Percentiles rank a stretch among this genome's conserved stretches.
These are phyloP conservation scores for Apteryx mantelli DNA, from an alignment of 2,113 vertebrate species.

Conservation along the genomic window DNA sequence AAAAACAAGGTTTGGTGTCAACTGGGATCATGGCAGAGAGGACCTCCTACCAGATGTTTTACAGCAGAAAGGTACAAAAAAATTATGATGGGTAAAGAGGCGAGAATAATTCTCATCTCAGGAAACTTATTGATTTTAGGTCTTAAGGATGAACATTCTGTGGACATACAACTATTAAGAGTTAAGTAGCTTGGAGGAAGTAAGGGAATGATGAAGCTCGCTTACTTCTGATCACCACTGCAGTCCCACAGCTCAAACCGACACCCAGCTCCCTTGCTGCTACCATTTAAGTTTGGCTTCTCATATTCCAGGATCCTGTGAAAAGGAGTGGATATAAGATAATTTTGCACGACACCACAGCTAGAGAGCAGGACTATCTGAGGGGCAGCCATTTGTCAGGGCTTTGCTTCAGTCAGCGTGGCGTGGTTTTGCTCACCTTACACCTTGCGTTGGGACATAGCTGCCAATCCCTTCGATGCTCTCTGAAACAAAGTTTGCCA, in stretches of 20 bases:
- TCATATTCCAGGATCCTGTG: conserved; percentile 95
- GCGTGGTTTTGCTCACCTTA: conserved; percentile 78
- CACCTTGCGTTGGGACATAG: conserved; percentile 92
- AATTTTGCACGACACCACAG: fast-evolving
- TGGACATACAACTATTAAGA: background rate
- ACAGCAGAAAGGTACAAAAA: background rate
- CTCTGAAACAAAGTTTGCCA: conserved; percentile 93
- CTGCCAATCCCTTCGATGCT: conserved; percentile 83
- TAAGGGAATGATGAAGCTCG: background rate
- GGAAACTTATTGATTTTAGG: background rate
- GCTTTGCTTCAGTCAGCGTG: fast-evolving
- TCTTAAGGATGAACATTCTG: background rate
- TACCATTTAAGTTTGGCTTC: conserved; percentile 76
- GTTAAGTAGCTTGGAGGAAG: background rate
- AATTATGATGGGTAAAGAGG: background rate
- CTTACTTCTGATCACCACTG: conserved; percentile 92
- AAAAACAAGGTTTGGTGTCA: background rate
- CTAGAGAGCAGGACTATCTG: fast-evolving
- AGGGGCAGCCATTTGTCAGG: background rate
- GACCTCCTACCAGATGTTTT: background rate
- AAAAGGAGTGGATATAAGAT: background rate
- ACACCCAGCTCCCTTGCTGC: conserved; percentile 77
- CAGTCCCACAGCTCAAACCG: conserved; percentile 97
- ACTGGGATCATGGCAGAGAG: background rate
- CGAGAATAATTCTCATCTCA: background rate